Base-by-base conservation (phyloP, 1,140 invertebrate genomes). In the Theocolax elegans region DNA sequence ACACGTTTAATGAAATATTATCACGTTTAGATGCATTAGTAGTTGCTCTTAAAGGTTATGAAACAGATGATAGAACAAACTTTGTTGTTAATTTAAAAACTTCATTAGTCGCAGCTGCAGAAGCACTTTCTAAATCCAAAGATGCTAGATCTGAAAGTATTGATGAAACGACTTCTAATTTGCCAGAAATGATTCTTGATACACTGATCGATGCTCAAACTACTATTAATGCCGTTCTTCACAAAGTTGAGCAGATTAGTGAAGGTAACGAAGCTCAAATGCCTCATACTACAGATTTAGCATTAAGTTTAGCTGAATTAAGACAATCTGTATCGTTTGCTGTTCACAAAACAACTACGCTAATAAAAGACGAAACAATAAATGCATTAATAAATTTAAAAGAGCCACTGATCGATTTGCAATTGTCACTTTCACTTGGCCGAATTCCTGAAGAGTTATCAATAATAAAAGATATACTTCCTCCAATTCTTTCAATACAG, bases 121-220 rank as follows among this genome's bases (percentile, higher is more conserved):
- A 80, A 60, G 77, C 77, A 67, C 72, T 80, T 17, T 62, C 54
- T 7, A 77, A 74, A 64, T 29, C 76, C 13, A 56, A 71, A 44
- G 35, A 67, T 38, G 62, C 67, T 19, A 71, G 58, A 62, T 8
- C 13, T 19, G 60, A 67, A 9, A 49, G 3, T 2, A 21, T 63
- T 0, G 71, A 73, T 1, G 72, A 79, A 48, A 25, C 59, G 7
- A 2, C 12, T 23, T 17, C 12, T 12, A 48, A 27, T 53, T 72
- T 74, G 35, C 54, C 79, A 1, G 80, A 84, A 29, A 72, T 75
- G 23, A 79, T 85, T 67, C 51, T 83, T 9, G 83, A 86, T 71
- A 72, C 77, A 31, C 53, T 84, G 13, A 81, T 83, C 19, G 79
- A 84, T 51, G 75, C 81, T 6, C 83, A 86, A 51, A 75, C 77